Conservation (phyloP, 2,113 vertebrate genomes). For the Spea multiplicata region DNA sequence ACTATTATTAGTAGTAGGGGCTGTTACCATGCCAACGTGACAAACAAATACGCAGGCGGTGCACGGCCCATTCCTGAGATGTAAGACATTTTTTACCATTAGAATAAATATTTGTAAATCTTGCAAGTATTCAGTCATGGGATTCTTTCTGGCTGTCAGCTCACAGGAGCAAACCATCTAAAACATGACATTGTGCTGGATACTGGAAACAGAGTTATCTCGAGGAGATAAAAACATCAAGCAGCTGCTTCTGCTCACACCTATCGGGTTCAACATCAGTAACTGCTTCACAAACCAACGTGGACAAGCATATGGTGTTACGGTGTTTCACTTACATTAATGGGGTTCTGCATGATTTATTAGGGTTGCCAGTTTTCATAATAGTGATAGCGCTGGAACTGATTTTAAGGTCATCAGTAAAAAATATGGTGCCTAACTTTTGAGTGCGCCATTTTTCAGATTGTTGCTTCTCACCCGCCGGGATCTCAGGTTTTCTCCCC, state of each 20-base stretch:
- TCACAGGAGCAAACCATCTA: slow-evolving; percentile 33
- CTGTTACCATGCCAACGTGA: slow-evolving; percentile 5
- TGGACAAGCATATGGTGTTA: neutral
- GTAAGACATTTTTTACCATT: slow-evolving; percentile 29
- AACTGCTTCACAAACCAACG: neutral
- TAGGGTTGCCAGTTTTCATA: too few relatives aligned
- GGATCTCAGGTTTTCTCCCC: too few relatives aligned
- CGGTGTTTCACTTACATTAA: too few relatives aligned
- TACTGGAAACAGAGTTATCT: neutral
- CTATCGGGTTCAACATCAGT: neutral
- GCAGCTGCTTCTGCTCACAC: neutral
- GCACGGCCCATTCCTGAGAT: slow-evolving; percentile 16
- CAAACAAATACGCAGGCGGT: slow-evolving; percentile 28
- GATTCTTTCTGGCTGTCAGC: slow-evolving; percentile 11
- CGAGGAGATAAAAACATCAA: neutral
- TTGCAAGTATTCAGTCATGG: slow-evolving; percentile 26
- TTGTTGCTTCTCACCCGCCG: too few relatives aligned
- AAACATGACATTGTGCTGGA: slow-evolving; percentile 23
- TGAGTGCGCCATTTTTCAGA: too few relatives aligned
- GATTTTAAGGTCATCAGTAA: too few relatives aligned
- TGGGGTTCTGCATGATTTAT: too few relatives aligned
- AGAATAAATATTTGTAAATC: slow-evolving; percentile 43
- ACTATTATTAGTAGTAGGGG: slow-evolving; percentile 41
- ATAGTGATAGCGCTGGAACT: too few relatives aligned
- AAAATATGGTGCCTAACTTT: too few relatives aligned